Base-by-base conservation (phyloP, 2,797 vertebrate species). In the Mustela erminea region DNA sequence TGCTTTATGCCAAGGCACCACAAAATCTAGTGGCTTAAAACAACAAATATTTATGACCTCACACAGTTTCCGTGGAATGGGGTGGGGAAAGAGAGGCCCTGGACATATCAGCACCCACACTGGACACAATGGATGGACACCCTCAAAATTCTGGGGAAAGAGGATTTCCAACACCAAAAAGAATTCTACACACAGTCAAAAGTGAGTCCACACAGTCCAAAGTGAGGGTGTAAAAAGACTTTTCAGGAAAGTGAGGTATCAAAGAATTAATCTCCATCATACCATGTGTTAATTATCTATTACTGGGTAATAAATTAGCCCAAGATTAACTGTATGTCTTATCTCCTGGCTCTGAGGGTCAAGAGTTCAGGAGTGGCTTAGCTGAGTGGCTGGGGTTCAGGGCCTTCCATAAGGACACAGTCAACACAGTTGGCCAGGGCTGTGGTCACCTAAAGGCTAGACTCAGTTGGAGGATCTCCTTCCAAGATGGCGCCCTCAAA, bases 111-210 rank as follows among this genome's bases (percentile, higher is more conserved):
- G 23, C 8, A 32, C 6, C 41, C 68, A 8, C n/a, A 3, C 1
- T 12, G 81, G 20, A 35, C 5, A 6, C 2, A 2, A 58, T 15
- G 17, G n/a, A 27, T 3, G 20, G 9, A 35, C 0, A 27, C n/a
- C 35, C 18, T 35, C 88, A 8, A 15, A 23, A 60, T 25, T 54
- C 41, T 18, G 12, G 13, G 15, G 20, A 18, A 68, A 68, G 66
- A 94, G 46, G 15, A 49, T 21, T 75, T 81, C 15, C 0, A 1
- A 18, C 7, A 1, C 0, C 66, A 49, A 43, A 43, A 0, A 27
- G 15, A 58, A 35, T 52, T 58, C n/a, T 29, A 18, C 7, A 46
- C 17, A 77, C 3, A 14, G 13, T 75, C 49, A 66, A 41, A n/a
- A 38, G 38, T 38, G 38, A 38, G 38, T 38, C 38, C 38, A 38